Evolutionary conservation across 2,888 invertebrate genomes (phyloP).

Genomic region (Sinhomidia bicolor): DNA sequence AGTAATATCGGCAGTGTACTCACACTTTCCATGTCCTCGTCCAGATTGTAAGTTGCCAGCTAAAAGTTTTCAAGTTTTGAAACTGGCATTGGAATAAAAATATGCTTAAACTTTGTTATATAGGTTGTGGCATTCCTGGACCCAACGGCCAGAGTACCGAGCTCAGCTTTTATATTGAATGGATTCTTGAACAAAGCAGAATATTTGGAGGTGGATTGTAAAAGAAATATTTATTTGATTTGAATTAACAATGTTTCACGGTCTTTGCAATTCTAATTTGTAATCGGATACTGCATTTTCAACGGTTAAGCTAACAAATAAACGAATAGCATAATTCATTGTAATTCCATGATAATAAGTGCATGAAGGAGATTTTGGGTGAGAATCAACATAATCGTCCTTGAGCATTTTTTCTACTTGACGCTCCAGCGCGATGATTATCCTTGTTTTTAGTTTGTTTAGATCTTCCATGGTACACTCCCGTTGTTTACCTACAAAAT

Average conservation of each 20-base stretch:
- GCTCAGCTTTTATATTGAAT: slow-evolving; percentile 58
- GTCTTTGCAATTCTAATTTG: slow-evolving; percentile 33
- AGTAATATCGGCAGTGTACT: slow-evolving; percentile 45
- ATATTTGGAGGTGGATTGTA: slow-evolving; percentile 1
- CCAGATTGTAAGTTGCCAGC: slow-evolving; percentile 39
- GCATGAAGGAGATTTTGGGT: background rate
- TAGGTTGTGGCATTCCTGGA: slow-evolving; percentile 60
- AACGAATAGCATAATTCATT: slow-evolving; percentile 50
- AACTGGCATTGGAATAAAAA: too few relatives aligned
- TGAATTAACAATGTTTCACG: background rate
- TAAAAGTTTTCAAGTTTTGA: too few relatives aligned
- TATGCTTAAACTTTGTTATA: background rate
- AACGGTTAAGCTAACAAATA: slow-evolving; percentile 29
- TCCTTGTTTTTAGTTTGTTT: background rate
- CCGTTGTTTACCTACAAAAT: background rate
- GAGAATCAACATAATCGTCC: background rate
- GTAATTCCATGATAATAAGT: background rate
- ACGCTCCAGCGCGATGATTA: background rate
- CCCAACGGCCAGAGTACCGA: slow-evolving; percentile 55
- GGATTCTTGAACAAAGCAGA: slow-evolving; percentile 55
- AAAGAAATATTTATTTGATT: background rate
- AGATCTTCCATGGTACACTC: background rate
- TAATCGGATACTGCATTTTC: slow-evolving; percentile 52
- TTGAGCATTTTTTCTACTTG: slow-evolving; percentile 15
- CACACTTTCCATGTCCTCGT: slow-evolving; percentile 48